phyloP scores from a whole-genome alignment of 2,797 vertebrate species.

The Percopsis omiscomaycus region DNA sequence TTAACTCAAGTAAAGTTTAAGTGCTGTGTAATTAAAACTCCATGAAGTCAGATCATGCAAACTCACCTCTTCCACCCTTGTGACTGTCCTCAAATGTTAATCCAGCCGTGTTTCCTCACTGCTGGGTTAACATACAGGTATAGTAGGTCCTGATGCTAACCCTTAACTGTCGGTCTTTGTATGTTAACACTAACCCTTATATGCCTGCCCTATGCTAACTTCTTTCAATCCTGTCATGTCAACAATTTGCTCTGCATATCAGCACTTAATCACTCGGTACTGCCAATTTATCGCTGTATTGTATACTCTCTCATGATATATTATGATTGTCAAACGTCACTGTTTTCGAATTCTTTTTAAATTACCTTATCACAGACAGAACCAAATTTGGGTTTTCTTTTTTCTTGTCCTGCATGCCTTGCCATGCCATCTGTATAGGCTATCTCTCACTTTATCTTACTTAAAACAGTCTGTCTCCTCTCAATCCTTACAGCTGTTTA shows the following conservation, averaged over 20 bases:
- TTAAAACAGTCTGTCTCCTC: constrained; percentile 42
- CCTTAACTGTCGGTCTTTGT: no score
- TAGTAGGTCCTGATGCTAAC: no score
- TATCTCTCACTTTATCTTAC: constrained; percentile 50
- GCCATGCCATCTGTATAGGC: constrained; percentile 38
- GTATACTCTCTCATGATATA: no score
- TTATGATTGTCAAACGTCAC: no score
- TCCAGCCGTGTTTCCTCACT: no score
- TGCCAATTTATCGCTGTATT: no score
- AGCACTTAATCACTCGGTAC: neutral
- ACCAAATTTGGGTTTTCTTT: constrained; percentile 20
- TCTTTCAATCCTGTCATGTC: neutral
- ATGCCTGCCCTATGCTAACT: no score
- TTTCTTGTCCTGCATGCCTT: constrained; percentile 29
- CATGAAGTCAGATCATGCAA: neutral
- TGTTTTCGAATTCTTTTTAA: no score
- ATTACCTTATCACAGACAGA: no score
- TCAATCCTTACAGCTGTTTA: constrained; percentile 43
- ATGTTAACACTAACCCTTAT: no score
- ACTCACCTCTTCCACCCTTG: neutral
- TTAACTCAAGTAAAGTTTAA: neutral
- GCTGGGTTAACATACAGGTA: no score
- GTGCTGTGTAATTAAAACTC: neutral
- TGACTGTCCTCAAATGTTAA: neutral
- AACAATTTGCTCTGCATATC: neutral